Evolutionary conservation across 2,888 invertebrate species (phyloP).

Genomic region (Athetis lepigone): DNA sequence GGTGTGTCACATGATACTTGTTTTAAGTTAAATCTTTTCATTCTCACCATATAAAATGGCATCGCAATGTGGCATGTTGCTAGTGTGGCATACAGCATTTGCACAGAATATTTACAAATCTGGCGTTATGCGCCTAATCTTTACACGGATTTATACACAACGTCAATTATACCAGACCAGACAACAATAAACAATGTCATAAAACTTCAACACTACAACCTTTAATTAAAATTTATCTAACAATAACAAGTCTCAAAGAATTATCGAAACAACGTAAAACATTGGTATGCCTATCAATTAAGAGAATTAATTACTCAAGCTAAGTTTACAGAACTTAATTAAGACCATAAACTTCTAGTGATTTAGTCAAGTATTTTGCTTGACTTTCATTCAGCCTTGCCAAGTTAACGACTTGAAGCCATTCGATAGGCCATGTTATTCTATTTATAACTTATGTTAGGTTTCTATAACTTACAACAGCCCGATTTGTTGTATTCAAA

Average conservation of each 20-base stretch:
- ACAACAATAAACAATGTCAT: slow-evolving; percentile 13
- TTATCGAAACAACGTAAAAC: slow-evolving; percentile 37
- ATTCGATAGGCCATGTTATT: slow-evolving; percentile 29
- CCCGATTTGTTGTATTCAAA: slow-evolving; percentile 48
- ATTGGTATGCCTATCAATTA: slow-evolving; percentile 46
- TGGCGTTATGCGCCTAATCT: not conserved
- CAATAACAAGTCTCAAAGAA: slow-evolving; percentile 42
- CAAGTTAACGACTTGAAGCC: slow-evolving; percentile 37
- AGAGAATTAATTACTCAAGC: slow-evolving; percentile 49
- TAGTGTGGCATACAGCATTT: too few species aligned
- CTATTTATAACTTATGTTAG: slow-evolving; percentile 28
- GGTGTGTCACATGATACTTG: too few species aligned
- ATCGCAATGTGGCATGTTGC: too few species aligned
- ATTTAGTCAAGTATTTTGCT: slow-evolving; percentile 53
- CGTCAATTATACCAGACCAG: not conserved
- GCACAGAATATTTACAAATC: too few species aligned
- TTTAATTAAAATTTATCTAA: slow-evolving; percentile 49
- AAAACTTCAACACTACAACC: slow-evolving; percentile 14
- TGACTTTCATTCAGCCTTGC: slow-evolving; percentile 63
- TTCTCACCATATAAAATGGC: too few species aligned
- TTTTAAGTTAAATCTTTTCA: too few species aligned
- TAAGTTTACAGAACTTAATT: slow-evolving; percentile 54
- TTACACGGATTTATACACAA: not conserved
- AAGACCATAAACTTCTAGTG: slow-evolving; percentile 39
- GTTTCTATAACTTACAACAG: slow-evolving; percentile 29